phyloP scores from a whole-genome alignment of 2,113 vertebrate genomes.

The Pleuronectes platessa region DNA sequence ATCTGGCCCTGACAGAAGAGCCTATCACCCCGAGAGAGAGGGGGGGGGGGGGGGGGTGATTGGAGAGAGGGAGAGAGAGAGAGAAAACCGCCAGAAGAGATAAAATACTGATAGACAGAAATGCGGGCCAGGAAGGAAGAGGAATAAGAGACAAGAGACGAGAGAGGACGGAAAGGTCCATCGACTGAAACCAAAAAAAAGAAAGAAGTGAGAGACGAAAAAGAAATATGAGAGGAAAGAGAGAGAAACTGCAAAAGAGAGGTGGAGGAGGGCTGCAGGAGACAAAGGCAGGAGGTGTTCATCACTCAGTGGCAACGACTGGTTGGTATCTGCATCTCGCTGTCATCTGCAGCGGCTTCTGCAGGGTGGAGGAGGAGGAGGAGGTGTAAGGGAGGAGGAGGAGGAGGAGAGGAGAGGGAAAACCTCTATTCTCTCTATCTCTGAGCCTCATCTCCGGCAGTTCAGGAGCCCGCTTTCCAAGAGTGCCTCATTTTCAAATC shows the following conservation, averaged over 20 bases:
- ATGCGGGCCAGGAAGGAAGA: slow-evolving; percentile 17
- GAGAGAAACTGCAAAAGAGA: slow-evolving; percentile 22
- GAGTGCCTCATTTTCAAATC: slow-evolving; percentile 83
- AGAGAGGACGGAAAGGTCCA: slow-evolving; percentile 28
- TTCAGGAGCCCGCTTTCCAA: slow-evolving; percentile 82
- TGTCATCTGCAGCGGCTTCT: slow-evolving; percentile 68
- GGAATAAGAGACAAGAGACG: background rate
- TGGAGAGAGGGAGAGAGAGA: too few relatives aligned
- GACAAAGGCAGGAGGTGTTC: slow-evolving; percentile 58
- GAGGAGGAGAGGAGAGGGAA: slow-evolving; percentile 57
- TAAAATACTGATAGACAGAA: slow-evolving; percentile 42
- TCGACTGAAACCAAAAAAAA: slow-evolving; percentile 26
- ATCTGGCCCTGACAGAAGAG: slow-evolving; percentile 11
- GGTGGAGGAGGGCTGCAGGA: background rate
- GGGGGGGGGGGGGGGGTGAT: too few relatives aligned
- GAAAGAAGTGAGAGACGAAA: slow-evolving; percentile 35
- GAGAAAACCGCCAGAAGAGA: slow-evolving; percentile 23
- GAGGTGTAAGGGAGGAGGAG: slow-evolving; percentile 16
- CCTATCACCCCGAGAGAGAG: slow-evolving; percentile 20
- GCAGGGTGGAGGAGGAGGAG: slow-evolving; percentile 46
- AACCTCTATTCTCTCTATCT: slow-evolving; percentile 75
- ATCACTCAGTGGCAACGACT: slow-evolving; percentile 70
- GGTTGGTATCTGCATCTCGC: slow-evolving; percentile 70
- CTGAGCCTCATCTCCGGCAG: slow-evolving; percentile 73
- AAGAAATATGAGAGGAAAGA: slow-evolving; percentile 20